phyloP scores from a whole-genome alignment of 2,888 invertebrate genomes.

The Asteroscopus sphinx region DNA sequence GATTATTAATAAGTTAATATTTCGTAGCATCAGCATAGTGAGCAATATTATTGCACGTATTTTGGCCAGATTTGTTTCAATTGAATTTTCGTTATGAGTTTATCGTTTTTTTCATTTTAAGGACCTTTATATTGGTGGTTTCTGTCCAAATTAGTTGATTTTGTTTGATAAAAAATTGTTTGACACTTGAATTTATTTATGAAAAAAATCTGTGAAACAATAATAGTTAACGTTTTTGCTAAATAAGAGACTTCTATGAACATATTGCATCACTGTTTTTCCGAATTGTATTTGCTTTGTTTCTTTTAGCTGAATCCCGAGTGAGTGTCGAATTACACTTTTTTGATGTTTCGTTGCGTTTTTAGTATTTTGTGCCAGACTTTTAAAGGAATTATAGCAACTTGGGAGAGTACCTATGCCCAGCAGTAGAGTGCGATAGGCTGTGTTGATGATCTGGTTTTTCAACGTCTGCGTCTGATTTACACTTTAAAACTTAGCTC shows the following conservation, averaged over 20 bases:
- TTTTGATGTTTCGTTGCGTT: conserved; percentile 13
- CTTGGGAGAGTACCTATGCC: conserved; percentile 1
- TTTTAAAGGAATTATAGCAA: conserved; percentile 15
- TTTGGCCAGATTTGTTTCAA: neutral
- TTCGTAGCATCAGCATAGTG: conserved; percentile 7
- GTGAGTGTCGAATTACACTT: conserved; percentile 22
- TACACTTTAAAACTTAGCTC: too few species aligned
- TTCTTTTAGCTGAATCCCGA: conserved; percentile 24
- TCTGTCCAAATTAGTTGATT: too few species aligned
- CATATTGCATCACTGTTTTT: conserved; percentile 22
- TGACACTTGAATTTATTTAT: too few species aligned
- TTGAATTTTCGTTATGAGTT: neutral
- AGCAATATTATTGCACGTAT: conserved; percentile 5
- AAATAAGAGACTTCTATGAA: conserved; percentile 9
- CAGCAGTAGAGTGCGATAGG: too few species aligned
- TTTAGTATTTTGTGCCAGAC: conserved; percentile 19
- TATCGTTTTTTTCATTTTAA: too few species aligned
- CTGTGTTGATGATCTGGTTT: too few species aligned
- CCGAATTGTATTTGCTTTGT: conserved; percentile 27
- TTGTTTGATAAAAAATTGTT: too few species aligned
- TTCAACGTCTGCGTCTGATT: too few species aligned
- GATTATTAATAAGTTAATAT: too few species aligned
- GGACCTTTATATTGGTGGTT: too few species aligned
- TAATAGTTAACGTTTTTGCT: conserved; percentile 10
- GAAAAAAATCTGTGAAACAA: conserved; percentile 6